Evolutionary conservation across 1,140 invertebrate species (phyloP).

Genomic region (Babylonia areolata): DNA sequence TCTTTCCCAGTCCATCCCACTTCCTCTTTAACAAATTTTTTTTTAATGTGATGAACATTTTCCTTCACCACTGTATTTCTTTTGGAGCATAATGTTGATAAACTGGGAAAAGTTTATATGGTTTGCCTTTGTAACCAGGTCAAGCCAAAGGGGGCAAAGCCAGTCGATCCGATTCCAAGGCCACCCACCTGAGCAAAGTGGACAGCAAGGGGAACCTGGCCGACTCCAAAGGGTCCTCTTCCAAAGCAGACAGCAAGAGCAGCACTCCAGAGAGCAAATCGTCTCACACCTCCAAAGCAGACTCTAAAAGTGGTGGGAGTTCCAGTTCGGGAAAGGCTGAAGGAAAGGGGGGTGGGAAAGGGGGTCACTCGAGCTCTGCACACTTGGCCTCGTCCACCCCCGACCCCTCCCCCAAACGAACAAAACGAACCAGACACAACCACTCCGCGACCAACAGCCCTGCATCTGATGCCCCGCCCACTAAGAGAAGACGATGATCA

Average conservation of each 20-base stretch:
- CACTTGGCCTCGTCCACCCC: conserved; percentile 49
- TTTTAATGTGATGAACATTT: no score
- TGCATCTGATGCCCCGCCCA: conserved; percentile 54
- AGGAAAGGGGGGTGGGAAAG: not conserved
- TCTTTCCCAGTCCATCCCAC: no score
- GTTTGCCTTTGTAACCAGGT: not conserved
- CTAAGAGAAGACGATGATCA: conserved; percentile 54
- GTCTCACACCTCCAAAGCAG: not conserved
- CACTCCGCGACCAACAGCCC: conserved; percentile 61
- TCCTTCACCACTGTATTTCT: no score
- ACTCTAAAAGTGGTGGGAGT: not conserved
- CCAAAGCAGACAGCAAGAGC: not conserved
- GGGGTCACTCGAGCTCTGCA: not conserved
- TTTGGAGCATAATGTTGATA: no score
- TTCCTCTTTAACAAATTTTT: no score
- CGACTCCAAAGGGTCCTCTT: not conserved
- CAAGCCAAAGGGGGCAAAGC: conserved; percentile 28
- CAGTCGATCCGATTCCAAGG: conserved; percentile 30
- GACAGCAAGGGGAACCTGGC: not conserved
- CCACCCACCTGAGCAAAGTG: not conserved
- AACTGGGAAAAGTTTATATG: no score
- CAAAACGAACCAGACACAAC: conserved; percentile 66
- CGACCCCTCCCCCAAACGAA: conserved; percentile 67
- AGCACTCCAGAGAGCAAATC: not conserved
- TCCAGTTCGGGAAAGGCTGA: not conserved